These are phyloP conservation scores for Myathropa florea DNA, from an alignment of 2,888 invertebrate species.

Conservation along the genomic window DNA sequence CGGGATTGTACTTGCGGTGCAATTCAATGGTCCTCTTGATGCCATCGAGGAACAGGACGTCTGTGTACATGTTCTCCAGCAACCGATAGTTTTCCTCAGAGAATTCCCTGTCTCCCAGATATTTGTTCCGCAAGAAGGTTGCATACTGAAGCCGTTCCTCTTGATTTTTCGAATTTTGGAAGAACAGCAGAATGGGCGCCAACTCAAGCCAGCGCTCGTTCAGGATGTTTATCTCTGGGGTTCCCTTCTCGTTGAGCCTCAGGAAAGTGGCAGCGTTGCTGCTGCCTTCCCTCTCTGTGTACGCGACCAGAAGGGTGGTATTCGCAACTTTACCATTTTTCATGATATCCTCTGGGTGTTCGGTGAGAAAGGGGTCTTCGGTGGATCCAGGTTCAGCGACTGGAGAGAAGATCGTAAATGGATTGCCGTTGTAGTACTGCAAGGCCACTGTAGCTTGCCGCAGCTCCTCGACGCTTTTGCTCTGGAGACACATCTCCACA, in stretches of 20 bases:
- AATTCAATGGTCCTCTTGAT: constrained; percentile 83
- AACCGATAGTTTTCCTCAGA: constrained; percentile 77
- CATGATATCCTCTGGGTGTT: constrained; percentile 85
- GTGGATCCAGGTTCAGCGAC: constrained; percentile 83
- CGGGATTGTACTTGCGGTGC: constrained; percentile 82
- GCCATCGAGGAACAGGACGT: constrained; percentile 84
- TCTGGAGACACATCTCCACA: constrained; percentile 85
- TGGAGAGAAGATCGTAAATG: constrained; percentile 88
- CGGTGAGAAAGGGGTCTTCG: constrained; percentile 84
- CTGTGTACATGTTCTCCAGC: constrained; percentile 82
- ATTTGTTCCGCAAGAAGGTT: neutral
- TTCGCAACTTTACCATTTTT: constrained; percentile 83
- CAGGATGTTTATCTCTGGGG: neutral
- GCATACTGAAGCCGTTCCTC: neutral
- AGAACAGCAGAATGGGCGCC: constrained; percentile 18
- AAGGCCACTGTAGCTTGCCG: constrained; percentile 81
- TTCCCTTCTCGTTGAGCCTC: neutral
- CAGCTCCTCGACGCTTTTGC: constrained; percentile 83
- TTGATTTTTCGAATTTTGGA: neutral
- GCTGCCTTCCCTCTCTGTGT: constrained; percentile 87
- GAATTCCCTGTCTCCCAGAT: constrained; percentile 20
- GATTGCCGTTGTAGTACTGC: constrained; percentile 83
- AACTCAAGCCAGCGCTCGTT: constrained; percentile 9
- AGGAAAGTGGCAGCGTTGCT: constrained; percentile 84
- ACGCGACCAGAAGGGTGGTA: constrained; percentile 86